phyloP scores from a whole-genome alignment of 37 sponge, comb jelly and placozoan genomes.

The Cladorhizidae sp. region DNA sequence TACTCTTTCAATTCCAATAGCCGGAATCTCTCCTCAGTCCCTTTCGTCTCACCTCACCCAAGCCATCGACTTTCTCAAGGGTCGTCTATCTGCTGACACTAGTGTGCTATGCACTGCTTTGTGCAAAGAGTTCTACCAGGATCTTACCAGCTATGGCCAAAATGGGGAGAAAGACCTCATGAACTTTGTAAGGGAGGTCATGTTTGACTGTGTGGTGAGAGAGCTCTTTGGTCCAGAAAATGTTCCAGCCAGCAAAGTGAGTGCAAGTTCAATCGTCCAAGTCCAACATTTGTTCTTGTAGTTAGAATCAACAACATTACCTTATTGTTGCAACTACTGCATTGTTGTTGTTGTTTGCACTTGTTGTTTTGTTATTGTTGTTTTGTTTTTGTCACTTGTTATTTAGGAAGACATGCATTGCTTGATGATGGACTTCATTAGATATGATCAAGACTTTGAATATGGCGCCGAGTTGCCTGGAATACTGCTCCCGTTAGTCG shows the following conservation, averaged over 20 bases:
- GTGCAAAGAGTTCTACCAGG: slow-evolving; percentile 27
- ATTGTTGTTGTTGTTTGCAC: no score
- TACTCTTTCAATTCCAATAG: no score
- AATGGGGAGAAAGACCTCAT: slow-evolving; percentile 66
- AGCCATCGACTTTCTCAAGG: slow-evolving; percentile 70
- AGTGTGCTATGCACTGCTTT: slow-evolving; percentile 32
- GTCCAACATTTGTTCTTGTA: neutral
- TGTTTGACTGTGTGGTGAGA: slow-evolving; percentile 68
- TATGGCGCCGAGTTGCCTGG: slow-evolving; percentile 82
- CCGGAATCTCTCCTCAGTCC: slow-evolving; percentile 48
- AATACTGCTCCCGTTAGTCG: slow-evolving; percentile 64
- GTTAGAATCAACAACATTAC: neutral
- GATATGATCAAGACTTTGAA: slow-evolving; percentile 86
- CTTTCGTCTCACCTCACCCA: slow-evolving; percentile 60
- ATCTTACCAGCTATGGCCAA: neutral
- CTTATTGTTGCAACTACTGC: neutral
- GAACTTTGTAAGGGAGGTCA: slow-evolving; percentile 57
- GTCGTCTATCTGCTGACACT: slow-evolving; percentile 29
- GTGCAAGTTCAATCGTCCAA: neutral
- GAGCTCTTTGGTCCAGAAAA: slow-evolving; percentile 72
- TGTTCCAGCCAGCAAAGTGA: slow-evolving; percentile 39
- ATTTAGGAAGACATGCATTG: slow-evolving; percentile 49
- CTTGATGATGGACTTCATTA: slow-evolving; percentile 47
- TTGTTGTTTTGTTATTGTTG: no score
- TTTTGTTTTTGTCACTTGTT: no score